These are phyloP conservation scores for Ictalurus furcatus DNA, from an alignment of 2,113 vertebrate genomes.

Conservation along the genomic window DNA sequence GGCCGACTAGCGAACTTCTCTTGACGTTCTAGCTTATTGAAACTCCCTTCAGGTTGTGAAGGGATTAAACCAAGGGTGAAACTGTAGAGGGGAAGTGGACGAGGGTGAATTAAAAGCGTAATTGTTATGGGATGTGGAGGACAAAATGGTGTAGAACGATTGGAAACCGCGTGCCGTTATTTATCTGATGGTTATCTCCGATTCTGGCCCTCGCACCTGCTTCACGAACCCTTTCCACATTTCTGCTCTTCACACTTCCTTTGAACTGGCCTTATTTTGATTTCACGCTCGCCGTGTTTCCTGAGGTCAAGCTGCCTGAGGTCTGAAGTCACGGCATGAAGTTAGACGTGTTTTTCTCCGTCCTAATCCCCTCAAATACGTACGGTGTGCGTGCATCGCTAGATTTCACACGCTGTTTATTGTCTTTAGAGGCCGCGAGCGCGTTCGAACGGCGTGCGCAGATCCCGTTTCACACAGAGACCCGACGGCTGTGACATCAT, in stretches of 20 bases:
- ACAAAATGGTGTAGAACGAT: not conserved
- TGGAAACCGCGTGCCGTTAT: constrained; percentile 20
- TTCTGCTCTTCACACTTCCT: constrained; percentile 33
- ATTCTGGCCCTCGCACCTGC: constrained; percentile 31
- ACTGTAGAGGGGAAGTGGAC: constrained; percentile 16
- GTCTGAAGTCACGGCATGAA: constrained; percentile 31
- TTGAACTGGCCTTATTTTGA: constrained; percentile 37
- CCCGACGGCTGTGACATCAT: constrained; percentile 28
- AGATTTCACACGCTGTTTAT: constrained; percentile 25
- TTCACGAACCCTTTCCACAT: constrained; percentile 15
- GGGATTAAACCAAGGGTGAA: not conserved
- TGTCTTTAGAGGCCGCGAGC: constrained; percentile 6
- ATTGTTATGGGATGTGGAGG: constrained; percentile 19
- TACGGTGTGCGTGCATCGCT: constrained; percentile 10
- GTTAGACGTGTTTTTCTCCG: constrained; percentile 29
- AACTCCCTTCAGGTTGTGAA: not conserved
- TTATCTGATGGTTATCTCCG: constrained; percentile 9
- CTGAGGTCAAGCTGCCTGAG: constrained; percentile 22
- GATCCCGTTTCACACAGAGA: constrained; percentile 28
- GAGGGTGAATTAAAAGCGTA: constrained; percentile 7
- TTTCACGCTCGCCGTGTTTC: not conserved
- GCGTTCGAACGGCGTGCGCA: not conserved
- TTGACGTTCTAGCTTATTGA: not conserved
- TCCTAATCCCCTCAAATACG: constrained; percentile 29
- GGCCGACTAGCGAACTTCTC: not conserved